Evolutionary conservation across 1,140 invertebrate genomes (phyloP), one percentile per base, ranked within the genome.

Genomic region (Dreissena polymorpha): DNA sequence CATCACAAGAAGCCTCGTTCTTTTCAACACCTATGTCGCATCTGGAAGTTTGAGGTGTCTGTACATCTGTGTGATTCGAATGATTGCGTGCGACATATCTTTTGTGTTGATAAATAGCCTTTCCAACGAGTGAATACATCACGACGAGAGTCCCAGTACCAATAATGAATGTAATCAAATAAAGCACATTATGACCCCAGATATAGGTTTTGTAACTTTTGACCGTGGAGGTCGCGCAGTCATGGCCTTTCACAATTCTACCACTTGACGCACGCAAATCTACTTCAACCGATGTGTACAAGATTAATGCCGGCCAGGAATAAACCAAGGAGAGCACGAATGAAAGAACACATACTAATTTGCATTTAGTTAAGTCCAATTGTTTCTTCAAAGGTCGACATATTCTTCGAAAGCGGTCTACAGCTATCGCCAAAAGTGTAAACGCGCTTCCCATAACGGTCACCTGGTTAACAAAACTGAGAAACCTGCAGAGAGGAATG

Each of bases 361-460:
- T 74, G 16, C 71, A 76, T 51, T 73, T 51, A n/a, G 27, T 29
- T 16, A 80, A 10, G 16, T 55, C 60, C 12, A 86, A 51, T 25
- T 89, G 83, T 23, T 81, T 69, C 50, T 79, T 81, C 16, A 86
- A 74, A 0, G 89, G 89, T 18, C 57, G 53, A 63, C 87, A 89
- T 53, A 89, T 88, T 12, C 86, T 73, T 16, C 84, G 50, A 74
- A 84, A 86, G n/a, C 89, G 64, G 65, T 90, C 89, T 14, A 86
- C 57, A 0, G 85, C 82, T n/a, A 90, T 86, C 3, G 69, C 75
- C 5, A 88, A 18, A 21, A 89, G 80, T 23, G 73, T 86, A 50
- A 86, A 72, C 0, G 83, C 83, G 23, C 88, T 89, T 0, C 86
- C 85, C 10, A 86, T 73, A 0, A 74, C 65, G 12, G 73, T 49